These are phyloP conservation scores for Hemistola chrysoprasaria DNA, from an alignment of 2,888 invertebrate genomes.

Conservation along the genomic window DNA sequence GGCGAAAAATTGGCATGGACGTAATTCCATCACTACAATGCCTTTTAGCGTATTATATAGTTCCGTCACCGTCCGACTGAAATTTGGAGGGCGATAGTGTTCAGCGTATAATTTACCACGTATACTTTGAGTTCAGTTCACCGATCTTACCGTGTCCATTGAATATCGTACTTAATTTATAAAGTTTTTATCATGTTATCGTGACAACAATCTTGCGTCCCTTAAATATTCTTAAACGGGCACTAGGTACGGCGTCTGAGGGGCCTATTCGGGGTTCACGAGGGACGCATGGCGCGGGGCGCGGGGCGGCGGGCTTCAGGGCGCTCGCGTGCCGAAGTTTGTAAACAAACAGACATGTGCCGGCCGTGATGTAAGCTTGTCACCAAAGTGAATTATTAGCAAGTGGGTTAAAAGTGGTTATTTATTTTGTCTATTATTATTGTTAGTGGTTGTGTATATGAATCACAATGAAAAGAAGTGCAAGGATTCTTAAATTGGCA, in stretches of 20 bases:
- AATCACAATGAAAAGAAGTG: conserved; percentile 25
- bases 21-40: too few relatives aligned
- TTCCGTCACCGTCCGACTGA: too few relatives aligned
- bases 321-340: conserved; percentile 14
- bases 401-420: too few relatives aligned
- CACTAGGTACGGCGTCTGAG: conserved; percentile 11
- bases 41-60: too few relatives aligned
- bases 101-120: too few relatives aligned
- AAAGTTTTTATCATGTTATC: conserved; percentile 12
- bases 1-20: too few relatives aligned
- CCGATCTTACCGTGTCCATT: conserved; percentile 7
- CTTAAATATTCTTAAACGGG: conserved; percentile 14
- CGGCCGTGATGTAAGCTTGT: conserved; percentile 12
- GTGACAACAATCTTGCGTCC: conserved; percentile 9
- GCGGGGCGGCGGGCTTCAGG: conserved; percentile 12
- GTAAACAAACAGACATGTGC: conserved; percentile 14
- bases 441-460: not conserved
- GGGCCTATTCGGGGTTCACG: conserved; percentile 12
- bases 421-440: not conserved
- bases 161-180: conserved; percentile 5
- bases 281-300: conserved; percentile 14
- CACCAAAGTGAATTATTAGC: conserved; percentile 5
- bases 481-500: conserved; percentile 23
- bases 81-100: too few relatives aligned
- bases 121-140: too few relatives aligned